Conservation (phyloP, 92 coral and sea anemone species). For the Porites divaricata region DNA sequence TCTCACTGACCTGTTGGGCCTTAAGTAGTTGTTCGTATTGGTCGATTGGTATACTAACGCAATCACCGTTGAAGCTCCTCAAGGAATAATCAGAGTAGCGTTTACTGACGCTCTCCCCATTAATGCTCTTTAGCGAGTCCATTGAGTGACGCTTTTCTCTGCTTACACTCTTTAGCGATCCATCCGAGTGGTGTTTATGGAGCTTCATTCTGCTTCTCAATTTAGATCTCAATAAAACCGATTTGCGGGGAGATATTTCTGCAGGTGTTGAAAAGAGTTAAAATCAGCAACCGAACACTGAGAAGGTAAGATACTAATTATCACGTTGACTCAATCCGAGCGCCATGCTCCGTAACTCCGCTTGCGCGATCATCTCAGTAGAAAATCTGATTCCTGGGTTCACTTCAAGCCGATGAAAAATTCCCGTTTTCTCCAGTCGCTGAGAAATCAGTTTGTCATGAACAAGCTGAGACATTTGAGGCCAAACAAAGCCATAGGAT, state of each 20-base stretch:
- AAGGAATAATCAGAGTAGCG: conserved; percentile 55
- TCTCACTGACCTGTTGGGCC: conserved; percentile 78
- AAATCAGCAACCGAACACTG: background rate
- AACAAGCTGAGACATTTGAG: too few relatives aligned
- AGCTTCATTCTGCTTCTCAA: conserved; percentile 76
- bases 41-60: conserved; percentile 68
- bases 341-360: too few relatives aligned
- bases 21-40: conserved; percentile 72
- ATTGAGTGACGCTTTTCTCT: conserved; percentile 49
- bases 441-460: too few relatives aligned
- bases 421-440: too few relatives aligned
- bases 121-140: background rate
- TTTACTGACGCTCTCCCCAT: conserved; percentile 3
- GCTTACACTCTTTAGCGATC: conserved; percentile 60
- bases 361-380: too few relatives aligned
- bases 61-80: conserved; percentile 76
- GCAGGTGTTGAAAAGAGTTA: conserved; percentile 40
- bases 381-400: too few relatives aligned
- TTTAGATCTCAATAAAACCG: conserved; percentile 69
- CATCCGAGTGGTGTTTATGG: conserved; percentile 57
- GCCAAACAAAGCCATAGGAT: too few relatives aligned
- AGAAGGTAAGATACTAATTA: background rate
- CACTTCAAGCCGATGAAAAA: too few relatives aligned
- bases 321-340: too few relatives aligned
- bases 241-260: conserved; percentile 72